These are phyloP conservation scores for Standfussiana lucernea DNA, from an alignment of 2,888 invertebrate species.

Conservation along the genomic window DNA sequence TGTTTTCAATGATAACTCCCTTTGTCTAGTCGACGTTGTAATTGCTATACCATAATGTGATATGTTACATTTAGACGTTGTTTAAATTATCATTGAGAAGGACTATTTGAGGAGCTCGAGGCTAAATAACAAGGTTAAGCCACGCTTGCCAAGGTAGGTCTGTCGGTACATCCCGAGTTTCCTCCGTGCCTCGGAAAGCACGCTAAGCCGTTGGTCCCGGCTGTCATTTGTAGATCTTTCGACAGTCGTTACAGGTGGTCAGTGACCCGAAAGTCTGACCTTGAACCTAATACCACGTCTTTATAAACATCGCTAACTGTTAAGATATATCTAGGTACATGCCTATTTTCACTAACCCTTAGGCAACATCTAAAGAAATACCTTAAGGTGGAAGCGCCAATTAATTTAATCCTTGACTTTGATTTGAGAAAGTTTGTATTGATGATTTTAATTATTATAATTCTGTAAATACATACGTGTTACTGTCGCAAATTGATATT, in stretches of 20 bases:
- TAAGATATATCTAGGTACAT: neutral
- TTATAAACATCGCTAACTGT: neutral
- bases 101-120: neutral
- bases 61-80: neutral
- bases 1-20: slow-evolving; percentile 1
- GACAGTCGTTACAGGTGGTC: too few relatives aligned
- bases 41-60: neutral
- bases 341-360: neutral
- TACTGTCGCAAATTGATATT: too few relatives aligned
- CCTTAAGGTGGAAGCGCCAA: too few relatives aligned
- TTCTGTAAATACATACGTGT: too few relatives aligned
- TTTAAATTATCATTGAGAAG: neutral
- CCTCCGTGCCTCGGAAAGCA: too few relatives aligned
- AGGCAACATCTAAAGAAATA: neutral
- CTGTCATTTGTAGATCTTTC: too few relatives aligned
- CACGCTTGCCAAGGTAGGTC: neutral
- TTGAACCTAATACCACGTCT: neutral
- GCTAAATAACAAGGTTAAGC: neutral
- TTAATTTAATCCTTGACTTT: too few relatives aligned
- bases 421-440: too few relatives aligned
- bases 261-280: too few relatives aligned
- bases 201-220: too few relatives aligned
- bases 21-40: slow-evolving; percentile 5
- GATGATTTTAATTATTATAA: too few relatives aligned
- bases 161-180: too few relatives aligned